A percentile compares a stretch with the other conserved stretches of the same genome.
These are phyloP conservation scores for Macroteleia sp. DNA, from an alignment of 2,888 invertebrate species.

Conservation along the genomic window DNA sequence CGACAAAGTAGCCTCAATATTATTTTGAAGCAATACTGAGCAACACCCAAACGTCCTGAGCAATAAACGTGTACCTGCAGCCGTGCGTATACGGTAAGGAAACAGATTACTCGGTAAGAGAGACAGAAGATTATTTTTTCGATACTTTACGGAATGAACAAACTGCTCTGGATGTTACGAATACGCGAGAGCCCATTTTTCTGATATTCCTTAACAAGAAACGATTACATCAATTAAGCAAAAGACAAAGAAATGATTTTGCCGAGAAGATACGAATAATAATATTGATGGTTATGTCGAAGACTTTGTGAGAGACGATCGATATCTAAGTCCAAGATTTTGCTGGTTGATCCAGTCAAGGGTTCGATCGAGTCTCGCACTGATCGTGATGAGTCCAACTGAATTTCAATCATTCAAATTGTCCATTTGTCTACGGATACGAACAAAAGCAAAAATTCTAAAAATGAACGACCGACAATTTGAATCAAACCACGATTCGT, in stretches of 20 bases:
- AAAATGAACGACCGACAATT: constrained; percentile 32
- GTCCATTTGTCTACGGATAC: constrained; percentile 53
- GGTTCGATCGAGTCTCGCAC: constrained; percentile 77
- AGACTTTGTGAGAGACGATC: constrained; percentile 73
- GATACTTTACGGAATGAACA: constrained; percentile 15
- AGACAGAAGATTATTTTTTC: constrained; percentile 66
- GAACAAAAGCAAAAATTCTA: constrained; percentile 47
- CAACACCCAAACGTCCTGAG: constrained; percentile 70
- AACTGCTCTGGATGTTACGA: constrained; percentile 55
- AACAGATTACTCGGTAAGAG: constrained; percentile 23
- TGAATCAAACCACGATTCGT: constrained; percentile 52
- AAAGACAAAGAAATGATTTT: no score
- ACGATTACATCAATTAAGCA: no score
- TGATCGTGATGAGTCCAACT: constrained; percentile 21
- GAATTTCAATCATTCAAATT: constrained; percentile 17
- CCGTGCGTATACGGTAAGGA: constrained; percentile 41
- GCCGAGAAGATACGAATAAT: no score
- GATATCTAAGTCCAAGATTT: constrained; percentile 70
- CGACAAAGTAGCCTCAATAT: constrained; percentile 30
- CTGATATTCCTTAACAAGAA: no score
- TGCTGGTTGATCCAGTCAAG: constrained; percentile 80
- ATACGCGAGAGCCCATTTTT: constrained; percentile 73
- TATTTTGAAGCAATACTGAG: constrained; percentile 71
- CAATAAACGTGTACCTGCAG: constrained; percentile 76
- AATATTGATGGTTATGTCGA: no score